Evolutionary conservation across 1,140 invertebrate species (phyloP).

Genomic region (Pseudomyrmex flavicornis): DNA sequence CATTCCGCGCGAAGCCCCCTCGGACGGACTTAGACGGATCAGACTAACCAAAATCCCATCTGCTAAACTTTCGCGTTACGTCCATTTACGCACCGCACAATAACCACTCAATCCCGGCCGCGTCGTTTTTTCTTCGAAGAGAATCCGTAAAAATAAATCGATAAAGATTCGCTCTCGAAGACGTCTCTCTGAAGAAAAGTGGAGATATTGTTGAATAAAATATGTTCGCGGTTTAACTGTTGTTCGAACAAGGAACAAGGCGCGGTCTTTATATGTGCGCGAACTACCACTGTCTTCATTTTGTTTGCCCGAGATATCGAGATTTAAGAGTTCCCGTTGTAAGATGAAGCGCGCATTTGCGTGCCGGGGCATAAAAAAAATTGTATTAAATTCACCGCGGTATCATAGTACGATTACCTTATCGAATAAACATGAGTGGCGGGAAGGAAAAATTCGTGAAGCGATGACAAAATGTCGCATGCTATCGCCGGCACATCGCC

Average conservation of each 20-base stretch:
- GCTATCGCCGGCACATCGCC: slow-evolving; percentile 33
- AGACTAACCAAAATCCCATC: slow-evolving; percentile 82
- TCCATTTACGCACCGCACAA: slow-evolving; percentile 65
- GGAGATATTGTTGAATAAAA: slow-evolving; percentile 18
- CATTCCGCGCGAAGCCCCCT: slow-evolving; percentile 73
- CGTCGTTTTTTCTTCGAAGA: neutral
- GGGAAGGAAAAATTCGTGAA: slow-evolving; percentile 57
- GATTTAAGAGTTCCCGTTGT: slow-evolving; percentile 24
- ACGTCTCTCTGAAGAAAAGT: slow-evolving; percentile 10
- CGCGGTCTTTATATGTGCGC: neutral
- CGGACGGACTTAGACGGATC: slow-evolving; percentile 78
- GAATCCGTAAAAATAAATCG: slow-evolving; percentile 30
- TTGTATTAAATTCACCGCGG: slow-evolving; percentile 39
- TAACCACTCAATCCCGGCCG: slow-evolving; percentile 38
- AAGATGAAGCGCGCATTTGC: slow-evolving; percentile 7
- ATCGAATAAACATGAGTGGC: slow-evolving; percentile 63
- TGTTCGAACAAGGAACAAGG: neutral
- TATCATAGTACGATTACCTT: slow-evolving; percentile 55
- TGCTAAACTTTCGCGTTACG: slow-evolving; percentile 77
- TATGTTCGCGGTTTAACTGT: slow-evolving; percentile 3
- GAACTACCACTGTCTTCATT: neutral
- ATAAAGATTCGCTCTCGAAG: neutral
- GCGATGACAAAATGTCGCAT: slow-evolving; percentile 61
- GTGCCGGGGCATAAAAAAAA: neutral
- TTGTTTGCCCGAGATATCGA: slow-evolving; percentile 1